Evolutionary conservation across 1,140 invertebrate genomes (phyloP), one percentile per base, ranked within the genome.

Genomic region (Ptiloglossa arizonensis): DNA sequence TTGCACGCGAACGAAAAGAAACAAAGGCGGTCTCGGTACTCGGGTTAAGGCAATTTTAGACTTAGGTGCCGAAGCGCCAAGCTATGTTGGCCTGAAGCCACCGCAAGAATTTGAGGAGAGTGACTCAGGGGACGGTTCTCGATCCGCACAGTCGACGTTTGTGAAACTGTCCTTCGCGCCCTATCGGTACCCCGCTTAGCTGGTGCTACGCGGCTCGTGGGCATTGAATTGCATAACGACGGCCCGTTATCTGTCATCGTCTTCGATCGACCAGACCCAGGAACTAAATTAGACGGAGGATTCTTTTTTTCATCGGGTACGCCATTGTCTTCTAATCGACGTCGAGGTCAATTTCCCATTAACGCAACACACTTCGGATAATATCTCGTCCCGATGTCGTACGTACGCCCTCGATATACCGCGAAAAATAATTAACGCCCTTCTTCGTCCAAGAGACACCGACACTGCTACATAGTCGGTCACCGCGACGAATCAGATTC

Each of bases 31-130:
- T 44, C 27, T 24, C 73, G 73, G 81, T 71, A 64, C 77, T 85
- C 64, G 74, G 79, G 80, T 84, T 86, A 86, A 82, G 78, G 83
- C 89, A 91, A 90, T 91, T 91, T 90, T 90, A 91, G 89, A 87
- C 87, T 89, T 87, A 87, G 87, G 85, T 85, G 82, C 80, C 83
- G 76, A 86, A 81, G 62, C 84, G 75, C 79, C 86, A 77, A 91
- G 83, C 85, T 83, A 88, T 87, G 87, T 87, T 89, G 89, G 90
- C 90, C 76, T 60, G 50, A 59, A 79, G 89, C 87, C 89, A 90
- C 72, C 54, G 41, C 52, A 60, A 52, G 44, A 73, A 66, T 76
- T 78, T 62, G 71, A 75, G 22, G 71, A 81, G 79, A 79, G 56
- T 83, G 82, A 86, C 75, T 89, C 87, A 87, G 66, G 72, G 66